Evolutionary conservation across 2,797 vertebrate genomes (phyloP).

Genomic region (Pygocentrus nattereri): DNA sequence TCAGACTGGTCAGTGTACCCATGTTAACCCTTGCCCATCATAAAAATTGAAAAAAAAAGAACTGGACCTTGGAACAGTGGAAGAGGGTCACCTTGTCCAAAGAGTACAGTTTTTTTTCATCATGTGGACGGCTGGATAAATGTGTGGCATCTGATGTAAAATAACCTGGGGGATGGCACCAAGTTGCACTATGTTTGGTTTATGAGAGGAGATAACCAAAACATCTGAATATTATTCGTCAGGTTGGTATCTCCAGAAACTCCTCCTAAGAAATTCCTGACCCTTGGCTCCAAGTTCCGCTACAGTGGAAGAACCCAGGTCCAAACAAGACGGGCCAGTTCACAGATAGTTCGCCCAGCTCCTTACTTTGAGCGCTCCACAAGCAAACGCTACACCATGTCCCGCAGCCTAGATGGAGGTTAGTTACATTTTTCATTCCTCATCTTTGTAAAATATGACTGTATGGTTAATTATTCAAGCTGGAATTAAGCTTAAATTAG

Average conservation of each 20-base stretch:
- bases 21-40: no score
- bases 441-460: background rate
- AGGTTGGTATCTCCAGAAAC: constrained; percentile 86
- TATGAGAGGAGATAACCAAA: constrained; percentile 12
- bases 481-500: background rate
- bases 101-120: no score
- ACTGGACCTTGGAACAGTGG: no score
- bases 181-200: background rate
- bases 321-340: constrained; percentile 91
- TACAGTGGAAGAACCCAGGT: constrained; percentile 95
- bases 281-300: constrained; percentile 87
- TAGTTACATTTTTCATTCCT: constrained; percentile 14
- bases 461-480: background rate
- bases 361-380: constrained; percentile 92
- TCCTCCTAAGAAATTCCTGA: constrained; percentile 89
- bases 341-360: constrained; percentile 91
- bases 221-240: constrained; percentile 17
- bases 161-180: no score
- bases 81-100: no score
- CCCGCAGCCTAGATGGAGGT: constrained; percentile 97
- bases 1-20: no score
- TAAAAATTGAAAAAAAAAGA: no score
- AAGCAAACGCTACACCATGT: constrained; percentile 93
- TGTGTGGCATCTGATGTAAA: no score
- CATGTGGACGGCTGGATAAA: no score